Percentiles rank a stretch among this genome's conserved stretches.
These are phyloP conservation scores for Protobothrops mucrosquamatus DNA, from an alignment of 2,113 vertebrate genomes.

Conservation along the genomic window DNA sequence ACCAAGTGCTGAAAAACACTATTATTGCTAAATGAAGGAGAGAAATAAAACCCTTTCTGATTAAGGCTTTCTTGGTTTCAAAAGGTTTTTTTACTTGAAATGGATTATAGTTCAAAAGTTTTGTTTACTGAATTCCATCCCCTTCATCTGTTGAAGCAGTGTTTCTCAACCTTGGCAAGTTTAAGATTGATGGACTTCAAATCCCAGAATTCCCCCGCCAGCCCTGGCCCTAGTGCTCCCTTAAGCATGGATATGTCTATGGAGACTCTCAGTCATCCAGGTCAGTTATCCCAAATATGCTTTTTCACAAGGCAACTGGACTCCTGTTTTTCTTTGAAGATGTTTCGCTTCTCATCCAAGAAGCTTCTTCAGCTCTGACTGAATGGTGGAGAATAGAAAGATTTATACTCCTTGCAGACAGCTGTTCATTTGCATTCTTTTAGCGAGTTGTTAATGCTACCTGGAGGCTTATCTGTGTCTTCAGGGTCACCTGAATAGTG, in stretches of 20 bases:
- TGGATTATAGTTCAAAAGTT: not conserved
- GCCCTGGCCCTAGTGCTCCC: not conserved
- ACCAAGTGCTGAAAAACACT: constrained; percentile 21
- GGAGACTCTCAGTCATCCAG: too few species aligned
- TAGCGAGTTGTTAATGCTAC: too few species aligned
- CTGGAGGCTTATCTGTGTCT: too few species aligned
- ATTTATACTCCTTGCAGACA: too few species aligned
- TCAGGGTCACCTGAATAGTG: too few species aligned
- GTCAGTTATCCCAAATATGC: too few species aligned
- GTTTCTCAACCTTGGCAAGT: not conserved
- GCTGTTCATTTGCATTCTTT: too few species aligned
- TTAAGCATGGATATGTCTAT: not conserved
- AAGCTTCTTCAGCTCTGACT: too few species aligned
- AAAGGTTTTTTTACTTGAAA: constrained; percentile 32
- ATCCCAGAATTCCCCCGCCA: not conserved
- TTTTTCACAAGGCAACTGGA: too few species aligned
- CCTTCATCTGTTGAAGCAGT: not conserved
- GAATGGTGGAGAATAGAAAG: too few species aligned
- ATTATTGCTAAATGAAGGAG: constrained; percentile 12
- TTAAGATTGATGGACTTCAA: not conserved
- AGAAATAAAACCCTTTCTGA: not conserved
- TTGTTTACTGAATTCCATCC: not conserved
- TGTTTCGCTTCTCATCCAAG: too few species aligned
- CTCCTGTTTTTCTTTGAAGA: too few species aligned
- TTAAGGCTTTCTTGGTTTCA: constrained; percentile 8